Evolutionary conservation across 2,888 invertebrate genomes (phyloP).

Genomic region (Ormyrus nitidulus): DNA sequence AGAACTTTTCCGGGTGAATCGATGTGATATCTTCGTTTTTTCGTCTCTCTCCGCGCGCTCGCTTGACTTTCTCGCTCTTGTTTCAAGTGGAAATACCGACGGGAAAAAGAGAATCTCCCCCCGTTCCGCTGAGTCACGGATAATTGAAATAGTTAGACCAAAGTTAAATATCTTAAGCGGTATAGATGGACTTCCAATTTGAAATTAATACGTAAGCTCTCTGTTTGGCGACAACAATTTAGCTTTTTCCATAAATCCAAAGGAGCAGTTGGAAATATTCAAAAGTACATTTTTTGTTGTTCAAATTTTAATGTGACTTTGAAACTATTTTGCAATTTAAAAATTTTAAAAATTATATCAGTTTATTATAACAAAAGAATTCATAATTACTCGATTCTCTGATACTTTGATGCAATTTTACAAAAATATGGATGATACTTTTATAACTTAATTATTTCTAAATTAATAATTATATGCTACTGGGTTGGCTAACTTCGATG

Average conservation of each 20-base stretch:
- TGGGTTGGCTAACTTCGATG: neutral
- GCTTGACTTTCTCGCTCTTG: neutral
- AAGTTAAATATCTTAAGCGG: slow-evolving; percentile 42
- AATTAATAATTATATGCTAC: neutral
- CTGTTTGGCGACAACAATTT: no score
- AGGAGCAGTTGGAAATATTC: no score
- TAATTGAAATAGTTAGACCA: slow-evolving; percentile 47
- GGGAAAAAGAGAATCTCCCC: neutral
- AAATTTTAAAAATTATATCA: no score
- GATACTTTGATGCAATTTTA: no score
- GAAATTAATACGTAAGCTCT: no score
- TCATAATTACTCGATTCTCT: no score
- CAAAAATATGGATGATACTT: no score
- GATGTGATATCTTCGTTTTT: slow-evolving; percentile 43
- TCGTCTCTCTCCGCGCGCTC: neutral
- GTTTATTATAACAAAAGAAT: no score
- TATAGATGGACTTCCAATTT: neutral
- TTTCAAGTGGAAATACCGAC: neutral
- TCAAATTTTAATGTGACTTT: no score
- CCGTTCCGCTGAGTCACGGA: neutral
- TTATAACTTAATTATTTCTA: neutral
- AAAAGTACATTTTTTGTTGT: no score
- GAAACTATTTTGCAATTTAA: no score
- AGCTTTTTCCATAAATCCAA: no score
- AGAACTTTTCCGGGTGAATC: slow-evolving; percentile 61